phyloP scores from a whole-genome alignment of 2,113 vertebrate species.

The Upupa epops region DNA sequence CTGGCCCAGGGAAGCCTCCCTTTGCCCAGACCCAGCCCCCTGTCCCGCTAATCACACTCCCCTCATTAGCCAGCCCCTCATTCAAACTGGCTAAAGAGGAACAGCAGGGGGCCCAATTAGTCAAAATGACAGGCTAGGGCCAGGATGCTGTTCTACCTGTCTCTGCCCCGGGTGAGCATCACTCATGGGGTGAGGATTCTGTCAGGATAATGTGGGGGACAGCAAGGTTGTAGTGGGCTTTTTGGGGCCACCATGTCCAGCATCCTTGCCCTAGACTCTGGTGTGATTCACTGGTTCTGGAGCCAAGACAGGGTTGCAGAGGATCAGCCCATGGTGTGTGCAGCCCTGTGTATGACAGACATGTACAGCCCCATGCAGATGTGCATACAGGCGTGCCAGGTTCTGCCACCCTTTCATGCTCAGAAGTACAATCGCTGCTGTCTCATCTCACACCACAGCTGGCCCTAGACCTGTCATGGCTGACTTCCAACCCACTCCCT shows the following conservation, averaged over 20 bases:
- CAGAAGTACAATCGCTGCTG: background rate
- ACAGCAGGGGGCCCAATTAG: conserved; percentile 40
- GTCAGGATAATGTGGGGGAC: background rate
- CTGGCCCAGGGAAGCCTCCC: background rate
- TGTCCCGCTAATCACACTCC: conserved; percentile 1
- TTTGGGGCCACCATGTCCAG: background rate
- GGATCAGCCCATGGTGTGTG: background rate
- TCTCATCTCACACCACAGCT: background rate
- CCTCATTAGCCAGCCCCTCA: background rate
- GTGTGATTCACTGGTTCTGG: background rate
- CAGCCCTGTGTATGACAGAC: background rate
- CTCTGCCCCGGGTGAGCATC: background rate
- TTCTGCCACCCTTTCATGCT: background rate
- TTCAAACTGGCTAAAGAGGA: conserved; percentile 19
- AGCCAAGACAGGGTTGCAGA: background rate
- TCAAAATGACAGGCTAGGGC: background rate
- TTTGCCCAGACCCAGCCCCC: conserved; percentile 35
- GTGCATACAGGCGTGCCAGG: background rate
- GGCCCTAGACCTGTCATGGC: background rate
- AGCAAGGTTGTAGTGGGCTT: background rate
- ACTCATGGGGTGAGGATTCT: background rate
- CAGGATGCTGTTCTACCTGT: conserved; percentile 1
- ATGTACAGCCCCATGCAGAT: background rate
- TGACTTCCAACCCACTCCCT: too few relatives aligned
- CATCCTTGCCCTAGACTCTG: background rate